Percentiles rank a stretch among this genome's conserved stretches.
phyloP scores from a whole-genome alignment of 2,113 vertebrate genomes.

The Scartelaos histophorus region DNA sequence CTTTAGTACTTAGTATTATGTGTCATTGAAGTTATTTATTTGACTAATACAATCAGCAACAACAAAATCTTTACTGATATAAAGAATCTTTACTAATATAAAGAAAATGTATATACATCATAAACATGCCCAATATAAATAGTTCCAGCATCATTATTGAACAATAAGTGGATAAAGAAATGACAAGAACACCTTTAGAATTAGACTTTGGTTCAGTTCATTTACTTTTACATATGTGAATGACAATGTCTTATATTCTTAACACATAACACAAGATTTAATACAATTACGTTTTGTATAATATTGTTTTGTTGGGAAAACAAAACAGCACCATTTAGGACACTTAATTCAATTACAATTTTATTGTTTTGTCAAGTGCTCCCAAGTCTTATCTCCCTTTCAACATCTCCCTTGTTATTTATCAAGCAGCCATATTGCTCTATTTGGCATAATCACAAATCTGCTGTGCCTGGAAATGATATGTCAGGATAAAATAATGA shows the following conservation, averaged over 20 bases:
- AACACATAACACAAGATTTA: not conserved
- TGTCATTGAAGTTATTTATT: too few relatives aligned
- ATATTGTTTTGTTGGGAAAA: too few relatives aligned
- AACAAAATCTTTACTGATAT: too few relatives aligned
- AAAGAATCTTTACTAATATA: too few relatives aligned
- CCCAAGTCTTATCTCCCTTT: not conserved
- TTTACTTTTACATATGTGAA: not conserved
- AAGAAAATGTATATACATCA: too few relatives aligned
- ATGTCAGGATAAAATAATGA: not conserved
- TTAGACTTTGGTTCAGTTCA: not conserved
- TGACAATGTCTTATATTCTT: not conserved
- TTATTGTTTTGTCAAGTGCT: not conserved
- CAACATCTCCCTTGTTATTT: not conserved
- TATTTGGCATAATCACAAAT: conserved; percentile 3
- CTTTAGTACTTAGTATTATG: too few relatives aligned
- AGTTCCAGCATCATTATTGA: too few relatives aligned
- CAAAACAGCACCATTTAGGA: not conserved
- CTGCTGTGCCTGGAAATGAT: not conserved
- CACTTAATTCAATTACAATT: not conserved
- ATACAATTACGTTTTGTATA: too few relatives aligned
- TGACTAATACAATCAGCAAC: too few relatives aligned
- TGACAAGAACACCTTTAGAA: too few relatives aligned
- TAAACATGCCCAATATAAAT: too few relatives aligned
- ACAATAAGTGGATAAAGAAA: too few relatives aligned
- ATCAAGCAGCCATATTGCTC: not conserved